phyloP scores from a whole-genome alignment of 1,140 invertebrate genomes.

The Neodiprion lecontei region DNA sequence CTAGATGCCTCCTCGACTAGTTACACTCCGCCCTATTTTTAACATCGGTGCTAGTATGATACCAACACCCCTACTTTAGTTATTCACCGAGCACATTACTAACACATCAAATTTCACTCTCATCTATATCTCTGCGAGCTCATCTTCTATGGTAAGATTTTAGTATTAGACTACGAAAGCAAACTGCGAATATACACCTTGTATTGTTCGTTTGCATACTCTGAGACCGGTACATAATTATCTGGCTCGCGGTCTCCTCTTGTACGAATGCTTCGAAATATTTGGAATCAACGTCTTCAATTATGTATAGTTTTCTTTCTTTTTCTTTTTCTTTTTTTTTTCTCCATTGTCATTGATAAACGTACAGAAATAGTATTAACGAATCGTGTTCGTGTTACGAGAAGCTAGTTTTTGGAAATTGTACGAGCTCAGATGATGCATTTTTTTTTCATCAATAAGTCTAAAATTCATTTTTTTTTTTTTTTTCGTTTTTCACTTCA shows the following conservation, averaged over 20 bases:
- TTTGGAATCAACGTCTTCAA: no score
- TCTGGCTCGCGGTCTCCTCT: no score
- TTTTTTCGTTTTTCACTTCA: not conserved
- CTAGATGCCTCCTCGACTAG: conserved; percentile 42
- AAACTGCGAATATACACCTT: no score
- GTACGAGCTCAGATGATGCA: not conserved
- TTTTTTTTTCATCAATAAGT: not conserved
- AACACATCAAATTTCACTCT: not conserved
- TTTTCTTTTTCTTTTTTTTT: no score
- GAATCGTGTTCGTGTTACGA: not conserved
- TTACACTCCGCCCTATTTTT: not conserved
- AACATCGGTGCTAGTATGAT: not conserved
- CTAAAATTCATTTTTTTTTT: not conserved
- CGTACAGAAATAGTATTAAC: not conserved
- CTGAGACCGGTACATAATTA: no score
- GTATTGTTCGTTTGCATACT: no score
- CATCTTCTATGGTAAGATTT: no score
- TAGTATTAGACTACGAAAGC: no score
- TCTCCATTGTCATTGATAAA: no score
- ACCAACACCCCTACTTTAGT: not conserved
- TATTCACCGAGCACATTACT: not conserved
- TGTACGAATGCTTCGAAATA: no score
- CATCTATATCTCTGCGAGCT: not conserved
- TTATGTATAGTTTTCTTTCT: no score
- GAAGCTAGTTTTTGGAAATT: not conserved